phyloP scores from a whole-genome alignment of 2,797 vertebrate genomes.

The Peromyscus melanophrys region DNA sequence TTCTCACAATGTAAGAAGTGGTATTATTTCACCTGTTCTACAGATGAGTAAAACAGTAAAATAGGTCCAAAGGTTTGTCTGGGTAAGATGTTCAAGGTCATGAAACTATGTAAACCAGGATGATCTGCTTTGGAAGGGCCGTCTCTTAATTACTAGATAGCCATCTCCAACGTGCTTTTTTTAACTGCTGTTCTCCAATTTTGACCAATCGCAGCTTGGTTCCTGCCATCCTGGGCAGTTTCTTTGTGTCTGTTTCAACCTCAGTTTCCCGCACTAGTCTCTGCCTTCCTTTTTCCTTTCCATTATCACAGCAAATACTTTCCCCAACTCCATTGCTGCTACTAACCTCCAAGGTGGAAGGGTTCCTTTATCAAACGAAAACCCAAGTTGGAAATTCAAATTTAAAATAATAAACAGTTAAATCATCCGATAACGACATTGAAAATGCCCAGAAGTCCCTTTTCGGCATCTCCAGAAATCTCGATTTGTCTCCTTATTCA shows the following conservation, averaged over 20 bases:
- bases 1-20: neutral
- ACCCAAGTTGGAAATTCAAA: conserved; percentile 46
- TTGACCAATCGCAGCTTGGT: neutral
- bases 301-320: conserved; percentile 23
- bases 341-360: conserved; percentile 40
- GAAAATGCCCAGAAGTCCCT: conserved; percentile 36
- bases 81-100: neutral
- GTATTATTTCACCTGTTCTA: neutral
- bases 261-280: neutral
- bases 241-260: neutral
- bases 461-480: conserved; percentile 59
- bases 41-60: neutral
- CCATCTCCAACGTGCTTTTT: neutral
- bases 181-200: neutral
- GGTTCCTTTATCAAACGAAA: conserved; percentile 60
- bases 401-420: conserved; percentile 48
- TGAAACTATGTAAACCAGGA: neutral
- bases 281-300: conserved; percentile 1
- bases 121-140: neutral
- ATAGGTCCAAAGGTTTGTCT: neutral
- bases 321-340: neutral
- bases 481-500: conserved; percentile 55
- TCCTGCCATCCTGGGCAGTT: neutral
- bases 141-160: neutral
- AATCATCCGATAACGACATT: conserved; percentile 25